These are phyloP conservation scores for Morone saxatilis DNA, from an alignment of 2,113 vertebrate species.

Conservation along the genomic window DNA sequence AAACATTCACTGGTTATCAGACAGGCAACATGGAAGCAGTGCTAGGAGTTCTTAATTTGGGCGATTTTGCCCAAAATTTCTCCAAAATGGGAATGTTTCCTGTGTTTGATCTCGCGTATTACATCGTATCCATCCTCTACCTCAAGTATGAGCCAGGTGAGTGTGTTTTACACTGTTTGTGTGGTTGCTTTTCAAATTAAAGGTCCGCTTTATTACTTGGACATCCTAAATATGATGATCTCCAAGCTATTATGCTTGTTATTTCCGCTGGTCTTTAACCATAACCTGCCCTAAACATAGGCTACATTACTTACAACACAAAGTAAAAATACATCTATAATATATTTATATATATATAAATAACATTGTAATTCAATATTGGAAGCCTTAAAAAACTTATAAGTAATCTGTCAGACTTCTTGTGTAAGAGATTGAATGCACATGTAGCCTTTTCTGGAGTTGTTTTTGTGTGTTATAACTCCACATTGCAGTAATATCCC, in stretches of 20 bases:
- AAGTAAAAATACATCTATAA: not conserved
- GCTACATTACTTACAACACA: not conserved
- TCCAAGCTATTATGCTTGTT: not conserved
- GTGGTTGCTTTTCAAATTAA: not conserved
- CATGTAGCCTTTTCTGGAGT: not conserved
- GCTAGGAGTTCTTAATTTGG: conserved; percentile 88
- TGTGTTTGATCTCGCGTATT: conserved; percentile 95
- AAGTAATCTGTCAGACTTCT: not conserved
- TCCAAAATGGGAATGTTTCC: conserved; percentile 95
- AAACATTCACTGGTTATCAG: conserved; percentile 10
- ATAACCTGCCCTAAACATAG: not conserved
- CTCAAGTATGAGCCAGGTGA: conserved; percentile 98
- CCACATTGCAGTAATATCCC: conserved; percentile 9
- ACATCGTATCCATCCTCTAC: conserved; percentile 97
- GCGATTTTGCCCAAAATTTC: conserved; percentile 91
- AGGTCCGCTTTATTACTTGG: not conserved
- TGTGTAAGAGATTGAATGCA: not conserved
- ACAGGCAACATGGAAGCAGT: conserved; percentile 90
- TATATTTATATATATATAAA: not conserved
- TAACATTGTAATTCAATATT: not conserved
- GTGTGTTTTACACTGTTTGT: conserved; percentile 54
- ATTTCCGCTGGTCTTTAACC: not conserved
- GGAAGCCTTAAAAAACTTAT: not conserved
- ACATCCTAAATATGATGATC: not conserved
- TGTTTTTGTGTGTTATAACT: not conserved